phyloP scores from a whole-genome alignment of 2,797 vertebrate genomes.

The Silurus aristotelis region DNA sequence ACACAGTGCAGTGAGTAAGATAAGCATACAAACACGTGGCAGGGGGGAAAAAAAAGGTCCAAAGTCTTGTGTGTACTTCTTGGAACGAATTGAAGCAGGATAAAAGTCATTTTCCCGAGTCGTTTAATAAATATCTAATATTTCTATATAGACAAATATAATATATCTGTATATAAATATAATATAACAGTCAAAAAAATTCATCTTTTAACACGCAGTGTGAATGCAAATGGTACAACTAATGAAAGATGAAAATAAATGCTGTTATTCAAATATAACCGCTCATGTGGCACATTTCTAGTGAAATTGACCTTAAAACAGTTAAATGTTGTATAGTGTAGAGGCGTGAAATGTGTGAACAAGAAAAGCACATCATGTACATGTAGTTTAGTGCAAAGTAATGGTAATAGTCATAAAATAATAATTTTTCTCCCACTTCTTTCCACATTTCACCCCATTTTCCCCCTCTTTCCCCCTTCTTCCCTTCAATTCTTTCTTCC shows the following conservation, averaged over 20 bases:
- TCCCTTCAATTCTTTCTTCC: no score
- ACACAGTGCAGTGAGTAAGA: neutral
- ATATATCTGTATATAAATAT: no score
- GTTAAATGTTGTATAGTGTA: neutral
- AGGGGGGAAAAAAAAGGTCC: neutral
- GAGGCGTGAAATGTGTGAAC: neutral
- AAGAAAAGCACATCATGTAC: neutral
- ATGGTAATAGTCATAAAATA: neutral
- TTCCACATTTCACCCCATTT: no score
- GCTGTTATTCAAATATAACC: neutral
- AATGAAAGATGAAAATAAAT: neutral
- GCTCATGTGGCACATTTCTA: neutral
- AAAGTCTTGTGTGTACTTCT: slow-evolving; percentile 21
- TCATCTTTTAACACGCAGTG: neutral
- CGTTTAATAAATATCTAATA: neutral
- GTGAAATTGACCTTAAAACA: neutral
- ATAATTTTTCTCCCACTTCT: no score
- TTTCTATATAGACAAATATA: neutral
- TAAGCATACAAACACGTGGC: slow-evolving; percentile 10
- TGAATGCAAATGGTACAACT: neutral
- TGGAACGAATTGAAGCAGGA: neutral
- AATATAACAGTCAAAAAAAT: neutral
- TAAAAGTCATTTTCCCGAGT: neutral
- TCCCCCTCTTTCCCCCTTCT: no score
- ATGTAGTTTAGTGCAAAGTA: neutral